Conservation (phyloP, 2,888 invertebrate genomes). For the Melanostoma scalare region DNA sequence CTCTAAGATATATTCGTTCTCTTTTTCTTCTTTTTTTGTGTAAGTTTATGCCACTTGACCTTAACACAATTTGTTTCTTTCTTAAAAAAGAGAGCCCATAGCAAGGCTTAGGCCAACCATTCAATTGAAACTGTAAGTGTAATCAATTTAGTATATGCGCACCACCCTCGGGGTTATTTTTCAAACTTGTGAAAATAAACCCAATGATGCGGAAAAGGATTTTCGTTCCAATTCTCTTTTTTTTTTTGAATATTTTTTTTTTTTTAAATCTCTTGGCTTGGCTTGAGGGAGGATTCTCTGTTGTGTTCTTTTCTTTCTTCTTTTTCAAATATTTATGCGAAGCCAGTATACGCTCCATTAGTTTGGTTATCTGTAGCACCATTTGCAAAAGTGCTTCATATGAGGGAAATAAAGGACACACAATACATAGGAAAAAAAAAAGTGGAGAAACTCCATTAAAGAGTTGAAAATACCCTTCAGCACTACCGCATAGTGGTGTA, state of each 20-base stretch:
- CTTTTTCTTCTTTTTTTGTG: constrained; percentile 9
- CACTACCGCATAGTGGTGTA: background rate
- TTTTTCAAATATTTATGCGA: constrained; percentile 51
- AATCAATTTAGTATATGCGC: constrained; percentile 61
- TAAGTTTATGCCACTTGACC: constrained; percentile 57
- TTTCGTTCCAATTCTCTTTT: constrained; percentile 28
- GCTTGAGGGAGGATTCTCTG: background rate
- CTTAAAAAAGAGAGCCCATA: background rate
- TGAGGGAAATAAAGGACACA: constrained; percentile 21
- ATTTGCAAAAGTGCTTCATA: constrained; percentile 24
- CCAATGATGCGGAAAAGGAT: constrained; percentile 61
- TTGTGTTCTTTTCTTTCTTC: constrained; percentile 4
- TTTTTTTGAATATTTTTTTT: constrained; percentile 20
- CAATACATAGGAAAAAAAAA: background rate
- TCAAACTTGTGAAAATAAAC: constrained; percentile 66
- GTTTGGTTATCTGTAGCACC: constrained; percentile 51
- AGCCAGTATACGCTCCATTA: constrained; percentile 60
- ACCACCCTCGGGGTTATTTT: constrained; percentile 31
- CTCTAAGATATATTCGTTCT: background rate
- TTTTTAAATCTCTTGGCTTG: background rate
- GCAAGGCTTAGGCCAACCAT: constrained; percentile 44
- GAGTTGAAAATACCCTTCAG: constrained; percentile 15
- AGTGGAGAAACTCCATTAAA: constrained; percentile 19
- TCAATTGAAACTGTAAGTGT: constrained; percentile 70
- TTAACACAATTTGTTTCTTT: constrained; percentile 48